Percentiles rank a stretch among this genome's conserved stretches.
phyloP scores from a whole-genome alignment of 2,888 invertebrate species.

The Drosophila siamana region DNA sequence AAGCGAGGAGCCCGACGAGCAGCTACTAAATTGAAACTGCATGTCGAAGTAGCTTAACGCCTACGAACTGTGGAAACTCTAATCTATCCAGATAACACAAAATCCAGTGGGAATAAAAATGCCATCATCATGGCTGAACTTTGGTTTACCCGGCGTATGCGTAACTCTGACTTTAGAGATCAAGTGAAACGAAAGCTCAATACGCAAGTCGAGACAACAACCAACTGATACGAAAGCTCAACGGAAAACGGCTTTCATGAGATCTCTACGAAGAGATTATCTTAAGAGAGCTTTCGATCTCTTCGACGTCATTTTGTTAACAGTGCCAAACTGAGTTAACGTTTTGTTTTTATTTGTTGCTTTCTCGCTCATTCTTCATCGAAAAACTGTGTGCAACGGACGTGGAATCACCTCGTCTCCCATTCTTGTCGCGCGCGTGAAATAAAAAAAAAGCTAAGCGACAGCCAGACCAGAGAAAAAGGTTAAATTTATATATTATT shows the following conservation, averaged over 20 bases:
- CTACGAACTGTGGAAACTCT: conserved; percentile 22
- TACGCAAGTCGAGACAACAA: conserved; percentile 13
- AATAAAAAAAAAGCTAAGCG: conserved; percentile 6
- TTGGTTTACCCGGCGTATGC: conserved; percentile 4
- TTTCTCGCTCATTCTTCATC: conserved; percentile 37
- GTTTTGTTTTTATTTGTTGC: conserved; percentile 50
- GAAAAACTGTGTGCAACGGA: conserved; percentile 50
- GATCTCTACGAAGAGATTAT: conserved; percentile 2
- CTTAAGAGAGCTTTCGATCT: neutral
- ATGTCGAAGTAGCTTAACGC: conserved; percentile 50
- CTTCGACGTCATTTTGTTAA: conserved; percentile 2
- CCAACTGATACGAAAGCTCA: neutral
- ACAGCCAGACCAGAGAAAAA: conserved; percentile 6
- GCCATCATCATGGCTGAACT: neutral
- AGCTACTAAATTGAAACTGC: conserved; percentile 62
- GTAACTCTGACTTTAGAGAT: conserved; percentile 10
- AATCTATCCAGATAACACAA: conserved; percentile 16
- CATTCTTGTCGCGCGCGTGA: conserved; percentile 21
- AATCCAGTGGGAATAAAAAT: conserved; percentile 6
- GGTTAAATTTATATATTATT: conserved; percentile 21
- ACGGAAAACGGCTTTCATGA: neutral
- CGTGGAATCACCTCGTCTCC: conserved; percentile 32
- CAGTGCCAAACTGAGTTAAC: conserved; percentile 27
- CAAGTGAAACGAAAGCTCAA: neutral
- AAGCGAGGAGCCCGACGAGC: conserved; percentile 38